Base-by-base conservation (phyloP, 2,888 invertebrate species). In the Sceliomorpha sp. region DNA sequence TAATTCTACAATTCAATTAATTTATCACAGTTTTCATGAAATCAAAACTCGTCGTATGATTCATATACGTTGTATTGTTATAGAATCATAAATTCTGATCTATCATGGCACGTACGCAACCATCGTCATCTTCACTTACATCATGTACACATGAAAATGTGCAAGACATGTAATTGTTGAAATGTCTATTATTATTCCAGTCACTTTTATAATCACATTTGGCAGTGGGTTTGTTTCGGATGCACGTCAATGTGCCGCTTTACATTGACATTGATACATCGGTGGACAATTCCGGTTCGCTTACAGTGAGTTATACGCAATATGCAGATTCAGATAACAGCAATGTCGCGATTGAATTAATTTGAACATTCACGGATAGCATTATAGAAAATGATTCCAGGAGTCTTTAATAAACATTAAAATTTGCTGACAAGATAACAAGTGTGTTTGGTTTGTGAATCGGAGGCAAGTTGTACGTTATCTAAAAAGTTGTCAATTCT, bases 241-340 rank as follows among this genome's bases (percentile, higher is more conserved):
- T 58, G 58, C 40, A 42, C 55, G 60, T 69, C 68, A 69, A 67
- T 59, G 34, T 31, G 31, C 59, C 59, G 59, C 67, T 72, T 71
- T 67, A 42, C 59, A 63, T 67, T 67, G 63, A 67, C 71, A 67
- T 67, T 71, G 71, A 71, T 55, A 67, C 56, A 45, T 39, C 42
- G 66, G 7, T 17, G 37, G 47, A 34, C 58, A 55, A 66, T 62
- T 70, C 70, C 55, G 60, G 60, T 64, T 64, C 62, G 42, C 56
- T 17, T 42, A 15, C 34, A 32, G 37, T 66, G 39, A 66, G 62
- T 70, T 62, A 69, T 63, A 31, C 36, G 26, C 12, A 51, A 39
- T 37, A 27, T 29, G 29, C 42, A 12, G 13, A 12, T 8, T 13
- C 24, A 31, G 14, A 39, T 8, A n/a, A 14, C 13, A 13, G 24